These are phyloP conservation scores for Venturia canescens DNA, from an alignment of 1,140 invertebrate genomes.

Conservation along the genomic window DNA sequence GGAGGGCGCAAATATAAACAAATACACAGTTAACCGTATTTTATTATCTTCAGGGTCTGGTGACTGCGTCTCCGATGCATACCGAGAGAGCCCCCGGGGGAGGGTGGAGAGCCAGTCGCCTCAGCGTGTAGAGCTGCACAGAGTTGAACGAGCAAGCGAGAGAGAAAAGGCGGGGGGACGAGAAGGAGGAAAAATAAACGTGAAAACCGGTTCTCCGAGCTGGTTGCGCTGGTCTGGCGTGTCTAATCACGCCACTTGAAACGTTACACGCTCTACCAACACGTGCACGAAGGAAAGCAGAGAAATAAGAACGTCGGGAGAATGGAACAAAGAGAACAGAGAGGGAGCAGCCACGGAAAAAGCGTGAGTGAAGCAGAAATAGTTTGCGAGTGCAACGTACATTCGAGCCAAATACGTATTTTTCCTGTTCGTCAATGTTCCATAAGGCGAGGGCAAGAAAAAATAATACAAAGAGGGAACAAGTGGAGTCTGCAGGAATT, in stretches of 20 bases:
- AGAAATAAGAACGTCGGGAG: not conserved
- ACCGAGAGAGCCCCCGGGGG: not conserved
- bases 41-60: conserved; percentile 1
- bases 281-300: not conserved
- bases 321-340: conserved; percentile 4
- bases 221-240: conserved; percentile 52
- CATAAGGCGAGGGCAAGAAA: conserved; percentile 3
- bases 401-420: conserved; percentile 11
- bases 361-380: conserved; percentile 2
- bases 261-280: conserved; percentile 62
- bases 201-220: conserved; percentile 66
- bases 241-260: conserved; percentile 71
- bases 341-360: not conserved
- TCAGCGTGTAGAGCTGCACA: not conserved
- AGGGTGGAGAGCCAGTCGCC: not conserved
- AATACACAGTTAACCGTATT: not conserved
- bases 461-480: not conserved
- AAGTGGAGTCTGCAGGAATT: conserved; percentile 13
- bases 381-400: not conserved
- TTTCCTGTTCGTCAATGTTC: conserved; percentile 18
- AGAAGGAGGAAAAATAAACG: not conserved
- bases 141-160: not conserved
- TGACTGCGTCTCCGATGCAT: not conserved
- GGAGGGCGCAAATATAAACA: not conserved
- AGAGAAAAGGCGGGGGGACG: not conserved